Percentiles rank a stretch among this genome's conserved stretches.
These are phyloP conservation scores for Paracyprichromis sp. DNA, from an alignment of 2,113 vertebrate genomes.

Conservation along the genomic window DNA sequence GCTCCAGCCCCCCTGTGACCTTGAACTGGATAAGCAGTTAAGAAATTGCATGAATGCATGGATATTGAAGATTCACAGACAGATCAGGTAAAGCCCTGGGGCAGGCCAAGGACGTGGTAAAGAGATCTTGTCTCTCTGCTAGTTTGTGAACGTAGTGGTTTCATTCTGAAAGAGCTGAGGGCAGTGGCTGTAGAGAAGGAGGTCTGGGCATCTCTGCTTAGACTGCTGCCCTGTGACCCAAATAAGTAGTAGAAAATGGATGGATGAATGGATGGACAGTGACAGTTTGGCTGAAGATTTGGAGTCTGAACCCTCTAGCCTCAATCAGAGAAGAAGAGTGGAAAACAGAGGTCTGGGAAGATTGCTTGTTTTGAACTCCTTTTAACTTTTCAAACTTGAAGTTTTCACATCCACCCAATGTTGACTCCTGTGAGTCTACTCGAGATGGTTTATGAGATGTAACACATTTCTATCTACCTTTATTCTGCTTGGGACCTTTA, in stretches of 20 bases:
- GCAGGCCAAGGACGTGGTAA: neutral
- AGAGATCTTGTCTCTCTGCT: neutral
- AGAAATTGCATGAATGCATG: neutral
- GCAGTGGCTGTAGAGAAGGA: neutral
- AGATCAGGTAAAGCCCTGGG: fast-evolving
- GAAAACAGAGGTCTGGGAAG: neutral
- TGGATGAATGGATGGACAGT: neutral
- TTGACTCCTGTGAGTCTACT: neutral
- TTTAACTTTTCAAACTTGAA: neutral
- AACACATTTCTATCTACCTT: neutral
- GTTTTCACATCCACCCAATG: neutral
- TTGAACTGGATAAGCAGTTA: neutral
- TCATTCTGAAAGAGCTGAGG: neutral
- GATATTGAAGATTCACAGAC: neutral
- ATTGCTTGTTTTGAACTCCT: neutral
- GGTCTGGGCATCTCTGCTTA: neutral
- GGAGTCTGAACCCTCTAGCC: neutral
- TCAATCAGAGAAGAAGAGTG: neutral
- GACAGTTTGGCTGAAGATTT: neutral
- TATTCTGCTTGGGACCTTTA: neutral
- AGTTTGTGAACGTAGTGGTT: neutral
- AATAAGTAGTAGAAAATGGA: neutral
- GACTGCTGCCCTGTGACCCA: neutral
- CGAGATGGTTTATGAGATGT: neutral
- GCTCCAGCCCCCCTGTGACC: neutral